These are phyloP conservation scores for Tenualosa ilisha DNA, from an alignment of 2,797 vertebrate genomes.

Conservation along the genomic window DNA sequence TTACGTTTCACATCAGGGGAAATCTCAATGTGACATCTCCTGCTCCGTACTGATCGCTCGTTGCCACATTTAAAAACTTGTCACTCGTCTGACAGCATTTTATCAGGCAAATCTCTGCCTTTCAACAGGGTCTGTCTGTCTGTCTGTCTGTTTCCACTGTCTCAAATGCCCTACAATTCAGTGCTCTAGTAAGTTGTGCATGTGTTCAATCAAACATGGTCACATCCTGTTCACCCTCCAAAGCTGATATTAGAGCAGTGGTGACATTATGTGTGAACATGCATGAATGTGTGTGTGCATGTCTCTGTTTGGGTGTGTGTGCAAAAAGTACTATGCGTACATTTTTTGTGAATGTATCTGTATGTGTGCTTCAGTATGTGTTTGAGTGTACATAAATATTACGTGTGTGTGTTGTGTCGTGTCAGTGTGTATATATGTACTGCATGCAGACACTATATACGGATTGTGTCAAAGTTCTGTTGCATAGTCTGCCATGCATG, in stretches of 20 bases:
- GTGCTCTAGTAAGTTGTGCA: neutral
- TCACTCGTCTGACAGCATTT: conserved; percentile 17
- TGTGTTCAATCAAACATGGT: conserved; percentile 8
- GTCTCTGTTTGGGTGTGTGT: too few relatives aligned
- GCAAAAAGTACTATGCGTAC: too few relatives aligned
- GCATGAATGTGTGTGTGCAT: neutral
- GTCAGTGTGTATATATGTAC: too few relatives aligned
- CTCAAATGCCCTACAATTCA: neutral
- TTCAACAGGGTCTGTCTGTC: neutral
- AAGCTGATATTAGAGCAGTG: neutral
- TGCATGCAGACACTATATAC: too few relatives aligned
- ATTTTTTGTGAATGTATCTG: too few relatives aligned
- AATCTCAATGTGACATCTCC: conserved; percentile 12
- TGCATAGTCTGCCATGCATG: too few relatives aligned
- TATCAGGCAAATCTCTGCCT: conserved; percentile 19
- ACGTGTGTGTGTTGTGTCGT: too few relatives aligned
- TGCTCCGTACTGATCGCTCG: neutral
- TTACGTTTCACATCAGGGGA: conserved; percentile 21
- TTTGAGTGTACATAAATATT: neutral
- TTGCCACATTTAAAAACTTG: conserved; percentile 10
- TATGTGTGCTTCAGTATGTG: neutral
- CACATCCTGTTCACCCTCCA: conserved; percentile 22
- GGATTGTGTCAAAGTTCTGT: too few relatives aligned
- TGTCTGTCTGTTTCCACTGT: neutral
- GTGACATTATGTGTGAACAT: neutral